Conservation (phyloP, 2,113 vertebrate species). For the Bubalus kerabau region DNA sequence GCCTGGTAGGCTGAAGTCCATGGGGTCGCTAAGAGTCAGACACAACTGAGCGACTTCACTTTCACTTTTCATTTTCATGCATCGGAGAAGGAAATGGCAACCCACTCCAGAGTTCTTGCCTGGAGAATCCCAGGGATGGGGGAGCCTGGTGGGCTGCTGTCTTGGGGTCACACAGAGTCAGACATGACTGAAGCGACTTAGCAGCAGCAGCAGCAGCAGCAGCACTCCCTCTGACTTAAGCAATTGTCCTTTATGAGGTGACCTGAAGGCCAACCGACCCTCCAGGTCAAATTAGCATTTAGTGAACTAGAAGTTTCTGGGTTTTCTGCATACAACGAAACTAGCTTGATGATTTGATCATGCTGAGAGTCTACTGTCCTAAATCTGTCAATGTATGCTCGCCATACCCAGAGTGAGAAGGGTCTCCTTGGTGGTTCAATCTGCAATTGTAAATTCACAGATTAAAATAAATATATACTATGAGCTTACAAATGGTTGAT, state of each 20-base stretch:
- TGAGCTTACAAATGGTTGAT: neutral
- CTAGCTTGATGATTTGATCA: neutral
- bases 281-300: neutral
- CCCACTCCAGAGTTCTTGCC: too few relatives aligned
- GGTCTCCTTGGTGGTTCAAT: neutral
- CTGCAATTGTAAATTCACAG: neutral
- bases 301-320: neutral
- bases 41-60: too few relatives aligned
- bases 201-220: too few relatives aligned
- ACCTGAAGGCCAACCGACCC: neutral
- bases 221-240: neutral
- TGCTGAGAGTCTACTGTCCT: neutral
- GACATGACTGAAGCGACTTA: too few relatives aligned
- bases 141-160: too few relatives aligned
- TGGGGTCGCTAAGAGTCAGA: too few relatives aligned
- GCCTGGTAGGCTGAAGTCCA: too few relatives aligned
- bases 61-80: too few relatives aligned
- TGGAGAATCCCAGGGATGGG: accelerated
- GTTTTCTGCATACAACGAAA: neutral
- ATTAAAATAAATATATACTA: neutral
- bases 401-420: neutral
- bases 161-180: too few relatives aligned
- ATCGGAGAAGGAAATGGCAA: too few relatives aligned
- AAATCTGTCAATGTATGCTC: neutral
- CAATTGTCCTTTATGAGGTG: neutral